Percentiles rank a stretch among this genome's conserved stretches.
phyloP scores from a whole-genome alignment of 2,113 vertebrate genomes.

The Tychaedon coryphoeus region DNA sequence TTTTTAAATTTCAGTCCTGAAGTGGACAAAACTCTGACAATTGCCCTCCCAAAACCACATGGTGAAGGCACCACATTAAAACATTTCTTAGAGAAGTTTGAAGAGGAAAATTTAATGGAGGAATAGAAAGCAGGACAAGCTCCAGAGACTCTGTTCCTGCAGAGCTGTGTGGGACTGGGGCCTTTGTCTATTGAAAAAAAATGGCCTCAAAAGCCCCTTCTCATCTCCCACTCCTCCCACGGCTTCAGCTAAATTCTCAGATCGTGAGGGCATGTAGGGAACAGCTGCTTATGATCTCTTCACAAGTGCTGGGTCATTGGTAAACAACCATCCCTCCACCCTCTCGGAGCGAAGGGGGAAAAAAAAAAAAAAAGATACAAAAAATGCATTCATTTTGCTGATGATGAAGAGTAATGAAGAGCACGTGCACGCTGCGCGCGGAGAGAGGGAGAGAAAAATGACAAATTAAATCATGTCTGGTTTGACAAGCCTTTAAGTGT shows the following conservation, averaged over 20 bases:
- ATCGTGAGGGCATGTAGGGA: slow-evolving; percentile 56
- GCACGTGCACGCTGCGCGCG: slow-evolving; percentile 50
- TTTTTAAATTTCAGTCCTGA: background rate
- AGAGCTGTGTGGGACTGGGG: background rate
- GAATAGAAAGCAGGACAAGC: background rate
- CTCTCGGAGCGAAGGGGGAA: background rate
- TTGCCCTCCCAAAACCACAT: background rate
- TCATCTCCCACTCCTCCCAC: slow-evolving; percentile 35
- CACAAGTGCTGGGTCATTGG: slow-evolving; percentile 66
- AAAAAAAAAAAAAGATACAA: slow-evolving; percentile 42
- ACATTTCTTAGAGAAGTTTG: background rate
- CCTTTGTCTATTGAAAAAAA: slow-evolving; percentile 46
- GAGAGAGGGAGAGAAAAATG: slow-evolving; percentile 55
- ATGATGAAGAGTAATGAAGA: slow-evolving; percentile 69
- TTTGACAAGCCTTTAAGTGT: slow-evolving; percentile 71
- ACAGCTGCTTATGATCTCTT: slow-evolving; percentile 73
- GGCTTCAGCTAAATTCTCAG: background rate
- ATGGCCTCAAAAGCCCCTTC: background rate
- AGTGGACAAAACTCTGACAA: background rate
- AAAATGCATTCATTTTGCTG: slow-evolving; percentile 69
- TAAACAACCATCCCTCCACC: slow-evolving; percentile 67
- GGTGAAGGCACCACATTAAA: fast-evolving
- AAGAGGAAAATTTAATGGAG: background rate
- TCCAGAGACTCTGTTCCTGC: background rate
- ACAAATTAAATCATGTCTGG: slow-evolving; percentile 79